Evolutionary conservation across 2,113 vertebrate species (phyloP).

Genomic region (Syrmaticus mikado): DNA sequence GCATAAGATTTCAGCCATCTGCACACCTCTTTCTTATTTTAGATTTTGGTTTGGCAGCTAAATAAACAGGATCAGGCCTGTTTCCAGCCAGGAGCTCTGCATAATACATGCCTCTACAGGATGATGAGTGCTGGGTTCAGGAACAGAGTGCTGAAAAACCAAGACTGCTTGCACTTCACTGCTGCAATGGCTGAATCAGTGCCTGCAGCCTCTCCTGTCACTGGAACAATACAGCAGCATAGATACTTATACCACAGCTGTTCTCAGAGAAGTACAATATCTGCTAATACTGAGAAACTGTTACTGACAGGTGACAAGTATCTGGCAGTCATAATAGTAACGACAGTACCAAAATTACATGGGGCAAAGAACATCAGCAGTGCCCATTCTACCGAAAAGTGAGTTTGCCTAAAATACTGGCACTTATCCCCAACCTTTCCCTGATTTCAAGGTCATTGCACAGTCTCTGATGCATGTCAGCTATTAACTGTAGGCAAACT

Average conservation of each 20-base stretch:
- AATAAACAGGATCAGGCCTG: not conserved
- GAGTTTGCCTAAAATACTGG: not conserved
- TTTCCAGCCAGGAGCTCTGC: not conserved
- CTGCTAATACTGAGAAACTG: not conserved
- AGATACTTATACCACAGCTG: not conserved
- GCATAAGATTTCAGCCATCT: not conserved
- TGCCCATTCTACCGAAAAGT: not conserved
- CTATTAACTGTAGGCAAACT: not conserved
- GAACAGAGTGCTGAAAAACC: not conserved
- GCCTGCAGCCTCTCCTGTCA: not conserved
- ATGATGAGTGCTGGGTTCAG: not conserved
- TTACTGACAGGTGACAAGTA: not conserved
- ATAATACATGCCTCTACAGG: fast-evolving
- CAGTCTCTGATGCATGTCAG: not conserved
- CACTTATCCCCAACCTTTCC: not conserved
- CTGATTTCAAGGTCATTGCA: not conserved
- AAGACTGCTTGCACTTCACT: not conserved
- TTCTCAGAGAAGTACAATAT: not conserved
- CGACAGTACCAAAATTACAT: not conserved
- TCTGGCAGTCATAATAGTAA: not conserved
- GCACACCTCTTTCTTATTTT: not conserved
- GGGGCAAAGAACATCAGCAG: not conserved
- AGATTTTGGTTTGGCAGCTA: not conserved
- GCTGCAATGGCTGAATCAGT: not conserved
- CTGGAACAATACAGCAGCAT: not conserved